Evolutionary conservation across 2,888 invertebrate genomes (phyloP).

Genomic region (Petrolisthes manimaculis): DNA sequence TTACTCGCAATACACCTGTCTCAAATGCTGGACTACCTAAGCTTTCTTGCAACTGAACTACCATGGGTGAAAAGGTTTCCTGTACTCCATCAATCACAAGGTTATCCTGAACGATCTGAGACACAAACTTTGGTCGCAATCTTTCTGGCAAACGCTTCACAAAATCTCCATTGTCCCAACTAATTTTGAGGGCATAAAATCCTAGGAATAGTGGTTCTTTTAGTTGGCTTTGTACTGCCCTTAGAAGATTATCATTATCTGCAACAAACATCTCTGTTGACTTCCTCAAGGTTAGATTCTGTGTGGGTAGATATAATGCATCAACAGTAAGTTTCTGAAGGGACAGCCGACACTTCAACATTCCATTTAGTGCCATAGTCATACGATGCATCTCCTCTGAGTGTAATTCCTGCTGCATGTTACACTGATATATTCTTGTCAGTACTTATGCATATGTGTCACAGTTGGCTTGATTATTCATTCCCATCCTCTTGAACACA

Average conservation of each 20-base stretch:
- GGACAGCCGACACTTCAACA: neutral
- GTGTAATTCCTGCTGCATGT: neutral
- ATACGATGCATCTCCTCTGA: slow-evolving; percentile 17
- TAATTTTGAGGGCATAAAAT: neutral
- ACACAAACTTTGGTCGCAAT: slow-evolving; percentile 33
- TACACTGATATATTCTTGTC: slow-evolving; percentile 7
- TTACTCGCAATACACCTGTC: slow-evolving; percentile 14
- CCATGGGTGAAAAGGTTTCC: neutral
- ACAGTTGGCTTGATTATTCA: neutral
- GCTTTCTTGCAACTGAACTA: neutral
- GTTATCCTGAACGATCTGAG: slow-evolving; percentile 8
- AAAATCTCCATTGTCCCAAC: neutral
- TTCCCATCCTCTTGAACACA: slow-evolving; percentile 21
- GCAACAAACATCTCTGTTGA: slow-evolving; percentile 37
- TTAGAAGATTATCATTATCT: slow-evolving; percentile 22
- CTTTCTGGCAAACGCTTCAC: slow-evolving; percentile 19
- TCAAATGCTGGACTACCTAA: neutral
- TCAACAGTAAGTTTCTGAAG: slow-evolving; percentile 9
- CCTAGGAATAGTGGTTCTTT: slow-evolving; percentile 28
- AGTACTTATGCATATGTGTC: slow-evolving; percentile 29
- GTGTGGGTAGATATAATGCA: slow-evolving; percentile 27
- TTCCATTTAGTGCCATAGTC: slow-evolving; percentile 13
- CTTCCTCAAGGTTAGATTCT: neutral
- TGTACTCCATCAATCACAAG: slow-evolving; percentile 1
- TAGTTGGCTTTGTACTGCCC: neutral